A percentile compares a stretch with the other conserved stretches of the same genome.
Conservation (phyloP, 2,113 vertebrate genomes). For the Indicator indicator region DNA sequence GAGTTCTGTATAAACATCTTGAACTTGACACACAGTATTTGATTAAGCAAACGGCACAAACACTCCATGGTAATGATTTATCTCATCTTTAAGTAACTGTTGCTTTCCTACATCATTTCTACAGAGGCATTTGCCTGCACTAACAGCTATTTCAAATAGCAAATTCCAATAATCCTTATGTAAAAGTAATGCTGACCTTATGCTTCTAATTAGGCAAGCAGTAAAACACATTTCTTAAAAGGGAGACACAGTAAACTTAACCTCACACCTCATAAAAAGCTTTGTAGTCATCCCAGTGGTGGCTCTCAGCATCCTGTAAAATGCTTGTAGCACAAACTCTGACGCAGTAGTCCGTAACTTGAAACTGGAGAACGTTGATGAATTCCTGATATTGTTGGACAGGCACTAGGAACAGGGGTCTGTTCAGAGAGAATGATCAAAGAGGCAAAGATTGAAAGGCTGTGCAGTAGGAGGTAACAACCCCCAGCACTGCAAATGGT, state of each 20-base stretch:
- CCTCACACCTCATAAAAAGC: constrained; percentile 92
- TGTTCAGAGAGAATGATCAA: constrained; percentile 78
- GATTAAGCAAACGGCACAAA: background rate
- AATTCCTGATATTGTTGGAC: constrained; percentile 88
- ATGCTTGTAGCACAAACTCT: constrained; percentile 88
- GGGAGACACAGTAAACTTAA: constrained; percentile 66
- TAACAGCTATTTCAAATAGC: constrained; percentile 62
- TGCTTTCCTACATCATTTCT: background rate
- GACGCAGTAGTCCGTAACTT: constrained; percentile 89
- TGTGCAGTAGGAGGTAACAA: constrained; percentile 71
- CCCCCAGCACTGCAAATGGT: constrained; percentile 76
- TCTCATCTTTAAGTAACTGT: background rate
- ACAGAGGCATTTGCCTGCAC: constrained; percentile 10
- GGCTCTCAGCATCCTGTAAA: constrained; percentile 94
- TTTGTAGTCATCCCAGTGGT: constrained; percentile 92
- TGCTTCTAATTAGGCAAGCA: constrained; percentile 72
- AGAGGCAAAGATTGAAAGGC: constrained; percentile 75
- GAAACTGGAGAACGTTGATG: constrained; percentile 82
- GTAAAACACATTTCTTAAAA: constrained; percentile 70
- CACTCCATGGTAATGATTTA: background rate
- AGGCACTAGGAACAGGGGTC: constrained; percentile 85
- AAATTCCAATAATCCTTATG: constrained; percentile 46
- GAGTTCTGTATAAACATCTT: background rate
- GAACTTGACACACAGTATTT: background rate
- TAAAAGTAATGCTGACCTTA: constrained; percentile 49